A percentile compares a stretch with the other conserved stretches of the same genome.
Evolutionary conservation across 1,140 invertebrate species (phyloP).

Genomic region (Mactra quadrangularis): DNA sequence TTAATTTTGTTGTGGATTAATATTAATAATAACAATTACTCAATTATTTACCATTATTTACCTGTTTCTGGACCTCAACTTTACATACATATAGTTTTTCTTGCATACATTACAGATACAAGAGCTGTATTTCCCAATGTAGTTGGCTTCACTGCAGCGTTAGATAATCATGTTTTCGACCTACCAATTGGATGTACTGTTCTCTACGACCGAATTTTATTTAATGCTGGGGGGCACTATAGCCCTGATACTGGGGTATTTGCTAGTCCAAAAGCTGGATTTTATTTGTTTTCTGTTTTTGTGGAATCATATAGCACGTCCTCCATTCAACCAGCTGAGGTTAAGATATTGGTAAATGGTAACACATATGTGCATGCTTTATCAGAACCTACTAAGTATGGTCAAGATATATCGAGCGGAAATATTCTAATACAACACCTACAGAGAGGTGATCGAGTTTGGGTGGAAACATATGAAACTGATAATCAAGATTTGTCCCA

Average conservation of each 20-base stretch:
- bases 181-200: background rate
- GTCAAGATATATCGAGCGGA: too few relatives aligned
- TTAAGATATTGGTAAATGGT: background rate
- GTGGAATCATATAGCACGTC: background rate
- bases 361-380: background rate
- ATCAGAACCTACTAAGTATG: background rate
- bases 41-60: too few relatives aligned
- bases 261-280: background rate
- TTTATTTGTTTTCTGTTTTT: background rate
- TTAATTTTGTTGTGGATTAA: too few relatives aligned
- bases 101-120: too few relatives aligned
- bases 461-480: too few relatives aligned
- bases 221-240: background rate
- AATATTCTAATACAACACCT: too few relatives aligned
- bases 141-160: background rate
- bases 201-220: background rate
- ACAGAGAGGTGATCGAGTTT: too few relatives aligned
- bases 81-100: too few relatives aligned
- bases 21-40: too few relatives aligned
- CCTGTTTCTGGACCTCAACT: too few relatives aligned
- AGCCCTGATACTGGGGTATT: background rate
- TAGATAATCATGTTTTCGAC: background rate
- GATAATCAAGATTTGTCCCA: too few relatives aligned
- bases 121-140: too few relatives aligned
- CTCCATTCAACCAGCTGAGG: background rate